A percentile compares a stretch with the other conserved stretches of the same genome.
Evolutionary conservation across 2,113 vertebrate species (phyloP).

Genomic region (Thymallus thymallus): DNA sequence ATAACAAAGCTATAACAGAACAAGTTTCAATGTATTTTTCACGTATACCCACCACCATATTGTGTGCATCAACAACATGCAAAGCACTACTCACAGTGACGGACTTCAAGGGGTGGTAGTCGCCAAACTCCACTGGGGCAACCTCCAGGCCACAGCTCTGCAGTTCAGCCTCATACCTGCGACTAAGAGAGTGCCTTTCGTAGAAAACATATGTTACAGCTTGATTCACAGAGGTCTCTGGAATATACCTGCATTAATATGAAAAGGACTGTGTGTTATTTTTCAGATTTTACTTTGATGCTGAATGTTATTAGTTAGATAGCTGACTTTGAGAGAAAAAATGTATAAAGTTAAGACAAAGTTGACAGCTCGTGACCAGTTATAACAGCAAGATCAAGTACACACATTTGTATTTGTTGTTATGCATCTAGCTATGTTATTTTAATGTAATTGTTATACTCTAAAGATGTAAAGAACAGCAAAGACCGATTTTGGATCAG

Average conservation of each 20-base stretch:
- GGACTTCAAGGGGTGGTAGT: constrained; percentile 93
- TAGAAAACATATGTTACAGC: not conserved
- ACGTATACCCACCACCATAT: not conserved
- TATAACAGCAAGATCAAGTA: not conserved
- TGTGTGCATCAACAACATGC: not conserved
- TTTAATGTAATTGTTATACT: not conserved
- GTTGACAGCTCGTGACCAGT: not conserved
- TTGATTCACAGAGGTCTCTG: not conserved
- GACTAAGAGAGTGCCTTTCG: constrained; percentile 82
- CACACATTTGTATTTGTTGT: not conserved
- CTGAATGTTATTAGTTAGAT: not conserved
- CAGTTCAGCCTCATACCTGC: constrained; percentile 82
- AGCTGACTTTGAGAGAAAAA: too few relatives aligned
- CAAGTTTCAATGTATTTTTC: too few relatives aligned
- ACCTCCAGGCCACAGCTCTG: constrained; percentile 75
- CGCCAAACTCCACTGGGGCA: constrained; percentile 80
- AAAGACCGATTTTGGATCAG: not conserved
- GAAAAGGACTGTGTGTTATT: too few relatives aligned
- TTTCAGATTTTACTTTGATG: not conserved
- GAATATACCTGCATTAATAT: not conserved
- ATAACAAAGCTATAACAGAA: too few relatives aligned
- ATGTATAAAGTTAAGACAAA: not conserved
- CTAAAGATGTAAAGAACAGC: not conserved
- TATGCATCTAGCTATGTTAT: not conserved
- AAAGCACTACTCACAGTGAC: constrained; percentile 80